Evolutionary conservation across 2,113 vertebrate genomes (phyloP).

Genomic region (Carassius carassius): DNA sequence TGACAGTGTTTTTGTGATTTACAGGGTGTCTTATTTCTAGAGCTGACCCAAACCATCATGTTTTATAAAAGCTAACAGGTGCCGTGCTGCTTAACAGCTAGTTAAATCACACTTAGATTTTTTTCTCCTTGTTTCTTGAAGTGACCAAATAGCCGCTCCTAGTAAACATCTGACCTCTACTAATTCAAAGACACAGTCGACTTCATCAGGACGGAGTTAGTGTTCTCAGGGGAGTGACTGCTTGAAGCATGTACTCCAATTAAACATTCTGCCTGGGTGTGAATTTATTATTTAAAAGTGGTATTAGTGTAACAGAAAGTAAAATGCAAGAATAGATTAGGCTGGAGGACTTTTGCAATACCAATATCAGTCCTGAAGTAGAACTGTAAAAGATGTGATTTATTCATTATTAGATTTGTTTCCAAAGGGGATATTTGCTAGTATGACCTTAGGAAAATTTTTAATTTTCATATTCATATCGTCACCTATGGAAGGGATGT

Average conservation of each 20-base stretch:
- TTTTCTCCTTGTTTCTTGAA: conserved; percentile 61
- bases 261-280: neutral
- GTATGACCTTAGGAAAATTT: neutral
- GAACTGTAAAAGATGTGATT: neutral
- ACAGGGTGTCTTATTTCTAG: conserved; percentile 71
- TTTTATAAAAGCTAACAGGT: conserved; percentile 68
- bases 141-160: conserved; percentile 63
- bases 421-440: neutral
- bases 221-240: neutral
- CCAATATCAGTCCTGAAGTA: neutral
- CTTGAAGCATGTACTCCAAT: neutral
- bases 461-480: neutral
- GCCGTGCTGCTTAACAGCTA: conserved; percentile 73
- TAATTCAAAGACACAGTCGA: conserved; percentile 51
- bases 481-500: neutral
- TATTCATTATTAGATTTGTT: neutral
- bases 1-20: conserved; percentile 65
- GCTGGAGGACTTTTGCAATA: neutral
- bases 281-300: neutral
- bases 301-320: neutral
- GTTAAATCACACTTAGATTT: conserved; percentile 80
- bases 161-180: conserved; percentile 59
- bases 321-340: neutral
- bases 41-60: conserved; percentile 68
- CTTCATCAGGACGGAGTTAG: conserved; percentile 41